phyloP scores from a whole-genome alignment of 2,113 vertebrate genomes.

The Tinamus guttatus region DNA sequence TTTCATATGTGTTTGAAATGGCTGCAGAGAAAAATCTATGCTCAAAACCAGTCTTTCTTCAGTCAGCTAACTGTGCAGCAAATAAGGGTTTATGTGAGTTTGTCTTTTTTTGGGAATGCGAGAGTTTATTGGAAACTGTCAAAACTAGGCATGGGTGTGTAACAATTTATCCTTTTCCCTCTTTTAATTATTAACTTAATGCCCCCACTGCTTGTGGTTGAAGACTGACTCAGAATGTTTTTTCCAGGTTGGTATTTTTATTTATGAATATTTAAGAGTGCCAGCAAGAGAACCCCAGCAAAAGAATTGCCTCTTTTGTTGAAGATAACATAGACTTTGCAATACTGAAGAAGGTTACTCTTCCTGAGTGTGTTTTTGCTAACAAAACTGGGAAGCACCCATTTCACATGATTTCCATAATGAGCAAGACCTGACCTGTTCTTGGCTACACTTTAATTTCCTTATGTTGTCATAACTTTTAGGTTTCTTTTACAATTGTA shows the following conservation, averaged over 20 bases:
- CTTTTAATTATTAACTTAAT: not conserved
- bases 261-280: not conserved
- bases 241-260: not conserved
- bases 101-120: not conserved
- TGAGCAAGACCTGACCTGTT: not conserved
- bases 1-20: not conserved
- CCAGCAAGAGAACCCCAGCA: not conserved
- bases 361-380: not conserved
- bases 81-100: not conserved
- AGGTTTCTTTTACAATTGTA: slow-evolving; percentile 37
- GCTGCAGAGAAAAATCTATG: not conserved
- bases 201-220: too few species aligned
- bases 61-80: not conserved
- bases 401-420: not conserved
- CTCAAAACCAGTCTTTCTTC: not conserved
- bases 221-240: not conserved
- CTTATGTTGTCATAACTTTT: not conserved
- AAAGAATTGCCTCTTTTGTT: not conserved
- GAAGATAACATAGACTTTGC: not conserved
- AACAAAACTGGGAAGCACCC: not conserved
- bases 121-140: not conserved
- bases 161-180: not conserved
- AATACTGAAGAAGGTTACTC: not conserved
- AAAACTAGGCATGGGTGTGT: not conserved
- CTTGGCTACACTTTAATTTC: not conserved